A percentile compares a stretch with the other conserved stretches of the same genome.
phyloP scores from a whole-genome alignment of 2,113 vertebrate genomes.

The Corvus hawaiiensis region DNA sequence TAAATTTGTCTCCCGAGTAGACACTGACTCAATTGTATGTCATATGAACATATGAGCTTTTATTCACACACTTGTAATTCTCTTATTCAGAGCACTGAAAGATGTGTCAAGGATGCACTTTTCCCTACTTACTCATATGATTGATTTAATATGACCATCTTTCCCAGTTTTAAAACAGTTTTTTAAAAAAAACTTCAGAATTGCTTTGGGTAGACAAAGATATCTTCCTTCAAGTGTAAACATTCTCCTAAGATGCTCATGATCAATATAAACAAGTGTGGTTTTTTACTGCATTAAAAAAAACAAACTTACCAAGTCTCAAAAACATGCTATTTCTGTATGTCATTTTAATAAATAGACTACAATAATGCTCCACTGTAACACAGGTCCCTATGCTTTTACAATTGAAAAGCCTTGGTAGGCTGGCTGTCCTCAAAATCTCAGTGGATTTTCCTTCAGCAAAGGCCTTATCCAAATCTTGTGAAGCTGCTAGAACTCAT shows the following conservation, averaged over 20 bases:
- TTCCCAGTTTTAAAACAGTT: background rate
- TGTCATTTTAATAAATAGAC: background rate
- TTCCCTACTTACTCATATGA: background rate
- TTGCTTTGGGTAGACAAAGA: background rate
- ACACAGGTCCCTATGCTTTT: background rate
- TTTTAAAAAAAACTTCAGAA: background rate
- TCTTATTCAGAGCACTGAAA: background rate
- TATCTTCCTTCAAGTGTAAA: background rate
- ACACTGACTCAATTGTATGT: background rate
- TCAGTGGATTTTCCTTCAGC: conserved; percentile 20
- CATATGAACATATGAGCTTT: background rate
- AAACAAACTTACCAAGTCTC: background rate
- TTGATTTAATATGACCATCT: background rate
- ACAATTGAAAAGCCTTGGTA: conserved; percentile 4
- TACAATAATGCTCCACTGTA: background rate
- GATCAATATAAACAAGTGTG: background rate
- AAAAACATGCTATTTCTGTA: background rate
- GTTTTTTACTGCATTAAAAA: background rate
- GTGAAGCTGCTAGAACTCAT: conserved; percentile 37
- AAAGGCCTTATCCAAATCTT: conserved; percentile 20
- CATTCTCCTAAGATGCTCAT: background rate
- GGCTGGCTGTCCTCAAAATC: background rate
- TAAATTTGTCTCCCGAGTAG: background rate
- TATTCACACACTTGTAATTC: background rate
- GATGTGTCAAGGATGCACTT: background rate